These are phyloP conservation scores for Gallinago undulata DNA, from an alignment of 2,113 vertebrate species.

Conservation along the genomic window DNA sequence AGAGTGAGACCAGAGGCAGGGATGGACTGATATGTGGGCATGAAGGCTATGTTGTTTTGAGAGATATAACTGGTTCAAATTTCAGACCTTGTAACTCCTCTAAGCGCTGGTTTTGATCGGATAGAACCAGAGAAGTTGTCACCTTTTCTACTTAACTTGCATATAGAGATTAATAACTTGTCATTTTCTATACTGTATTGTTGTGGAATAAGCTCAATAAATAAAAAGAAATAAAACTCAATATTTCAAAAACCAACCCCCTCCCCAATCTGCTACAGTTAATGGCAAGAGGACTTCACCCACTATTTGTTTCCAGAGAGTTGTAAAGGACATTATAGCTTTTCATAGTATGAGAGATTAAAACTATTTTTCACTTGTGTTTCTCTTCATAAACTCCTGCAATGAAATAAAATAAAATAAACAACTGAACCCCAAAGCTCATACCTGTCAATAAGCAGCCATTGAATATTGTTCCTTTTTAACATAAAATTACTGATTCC, in stretches of 20 bases:
- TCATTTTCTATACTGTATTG: background rate
- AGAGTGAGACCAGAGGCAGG: background rate
- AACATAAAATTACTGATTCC: background rate
- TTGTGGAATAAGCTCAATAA: background rate
- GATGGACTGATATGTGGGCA: background rate
- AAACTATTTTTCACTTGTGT: background rate
- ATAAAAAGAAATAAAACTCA: background rate
- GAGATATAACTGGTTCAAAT: background rate
- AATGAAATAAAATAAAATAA: background rate
- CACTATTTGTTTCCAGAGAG: background rate
- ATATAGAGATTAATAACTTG: conserved; percentile 2
- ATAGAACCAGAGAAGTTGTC: background rate
- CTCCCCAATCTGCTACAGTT: background rate
- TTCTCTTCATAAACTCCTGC: background rate
- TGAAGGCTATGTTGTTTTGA: background rate
- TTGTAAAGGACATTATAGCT: background rate
- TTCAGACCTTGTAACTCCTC: background rate
- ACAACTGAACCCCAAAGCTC: background rate
- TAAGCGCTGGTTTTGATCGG: background rate
- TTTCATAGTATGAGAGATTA: background rate
- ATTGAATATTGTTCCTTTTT: background rate
- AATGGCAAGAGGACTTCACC: background rate
- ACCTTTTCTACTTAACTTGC: background rate
- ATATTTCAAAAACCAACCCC: background rate
- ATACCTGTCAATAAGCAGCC: background rate